Evolutionary conservation across 2,113 vertebrate genomes (phyloP), one percentile per base, ranked within the genome.

Genomic region (Limnothrissa miodon): DNA sequence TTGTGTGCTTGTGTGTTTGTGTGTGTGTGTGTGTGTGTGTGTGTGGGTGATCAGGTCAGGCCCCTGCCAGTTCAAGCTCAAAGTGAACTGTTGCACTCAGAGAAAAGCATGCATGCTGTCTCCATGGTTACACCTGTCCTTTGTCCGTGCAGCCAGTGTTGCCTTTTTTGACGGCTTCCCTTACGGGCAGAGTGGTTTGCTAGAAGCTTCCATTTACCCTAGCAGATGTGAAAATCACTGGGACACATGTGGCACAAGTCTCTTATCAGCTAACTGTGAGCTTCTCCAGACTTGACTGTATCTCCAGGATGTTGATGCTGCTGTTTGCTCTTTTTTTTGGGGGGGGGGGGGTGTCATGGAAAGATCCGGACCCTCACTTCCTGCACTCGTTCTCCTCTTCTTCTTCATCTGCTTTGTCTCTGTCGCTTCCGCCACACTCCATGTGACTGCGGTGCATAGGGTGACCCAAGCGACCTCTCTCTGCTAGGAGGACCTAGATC

Each of bases 271-370:
- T 78, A 17, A 9, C 15, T 78, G 42, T 56, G 78, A 86, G 74
- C 33, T 21, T 80, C 39, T 66, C 44, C 82, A 85, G 82, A 82
- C 81, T 85, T 17, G 42, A 15, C 78, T 13, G 13, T 45, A 78
- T 85, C 82, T 86, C 46, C 82, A 85, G 87, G 83, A 89, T 86
- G 83, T 85, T 79, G 25, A 81, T 85, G 78, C 44, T 83, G 79
- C 66, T 87, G 78, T 78, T 19, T 80, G 74, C 70, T 25, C 66
- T 9, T 15, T 42, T 42, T n/a, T n/a, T n/a, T n/a, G n/a, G n/a
- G n/a, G 42, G 42, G 42, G 15, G 78, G 74, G 80, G 66, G 80
- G 66, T 66, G 25, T 23, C 66, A 36, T 53, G 82, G 78, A 82
- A 36, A 51, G 82, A 82, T 56, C 79, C 74, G 42, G 42, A 5